Evolutionary conservation across 2,888 invertebrate species (phyloP).

Genomic region (Acanthopleura granulata): DNA sequence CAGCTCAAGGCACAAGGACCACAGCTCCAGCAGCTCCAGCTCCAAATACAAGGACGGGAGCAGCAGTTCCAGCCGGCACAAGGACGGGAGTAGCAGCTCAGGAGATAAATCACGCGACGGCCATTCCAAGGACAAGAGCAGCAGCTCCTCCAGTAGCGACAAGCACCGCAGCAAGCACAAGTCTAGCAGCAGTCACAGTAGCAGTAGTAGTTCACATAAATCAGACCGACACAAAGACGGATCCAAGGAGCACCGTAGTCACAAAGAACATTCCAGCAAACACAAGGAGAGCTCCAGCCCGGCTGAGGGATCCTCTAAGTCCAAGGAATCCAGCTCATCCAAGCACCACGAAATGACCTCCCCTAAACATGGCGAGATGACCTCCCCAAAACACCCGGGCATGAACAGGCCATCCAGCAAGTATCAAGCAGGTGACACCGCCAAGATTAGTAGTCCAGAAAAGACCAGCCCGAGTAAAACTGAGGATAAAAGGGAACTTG

Average conservation of each 20-base stretch:
- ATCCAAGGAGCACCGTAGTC: conserved; percentile 23
- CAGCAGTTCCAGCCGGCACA: conserved; percentile 30
- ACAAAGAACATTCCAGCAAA: neutral
- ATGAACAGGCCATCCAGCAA: neutral
- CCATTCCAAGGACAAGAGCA: conserved; percentile 27
- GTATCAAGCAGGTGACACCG: neutral
- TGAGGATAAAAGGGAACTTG: neutral
- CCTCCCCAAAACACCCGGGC: neutral
- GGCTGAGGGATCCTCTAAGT: neutral
- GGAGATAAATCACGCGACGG: conserved; percentile 21
- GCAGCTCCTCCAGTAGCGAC: conserved; percentile 28
- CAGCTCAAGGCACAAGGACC: conserved; percentile 24
- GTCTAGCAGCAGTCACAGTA: conserved; percentile 20
- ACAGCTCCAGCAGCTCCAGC: conserved; percentile 29
- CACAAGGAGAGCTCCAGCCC: neutral
- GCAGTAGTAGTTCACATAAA: conserved; percentile 29
- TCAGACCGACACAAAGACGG: conserved; percentile 24
- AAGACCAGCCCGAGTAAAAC: neutral
- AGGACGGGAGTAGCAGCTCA: conserved; percentile 30
- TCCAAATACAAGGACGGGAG: conserved; percentile 31
- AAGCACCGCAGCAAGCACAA: conserved; percentile 21
- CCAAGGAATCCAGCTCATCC: neutral
- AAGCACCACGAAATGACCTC: neutral
- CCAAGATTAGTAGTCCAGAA: neutral
- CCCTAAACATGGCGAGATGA: neutral